Percentiles rank a stretch among this genome's conserved stretches.
phyloP scores from a whole-genome alignment of 2,797 vertebrate genomes.

The Pseudochromis fuscus region DNA sequence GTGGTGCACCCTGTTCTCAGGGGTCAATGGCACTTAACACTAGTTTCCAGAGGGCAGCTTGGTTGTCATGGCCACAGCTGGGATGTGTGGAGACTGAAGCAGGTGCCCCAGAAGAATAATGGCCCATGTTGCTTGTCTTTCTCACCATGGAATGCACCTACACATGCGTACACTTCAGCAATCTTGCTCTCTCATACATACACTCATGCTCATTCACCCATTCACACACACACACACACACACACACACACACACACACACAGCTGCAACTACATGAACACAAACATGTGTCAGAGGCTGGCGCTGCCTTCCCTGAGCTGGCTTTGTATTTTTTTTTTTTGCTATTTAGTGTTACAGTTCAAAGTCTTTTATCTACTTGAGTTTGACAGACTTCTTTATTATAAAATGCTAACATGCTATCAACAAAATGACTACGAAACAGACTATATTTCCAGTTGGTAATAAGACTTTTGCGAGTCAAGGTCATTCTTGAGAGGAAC shows the following conservation, averaged over 20 bases:
- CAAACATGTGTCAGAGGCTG: not conserved
- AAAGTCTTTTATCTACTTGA: not conserved
- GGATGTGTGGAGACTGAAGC: constrained; percentile 50
- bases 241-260: not conserved
- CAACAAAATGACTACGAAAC: constrained; percentile 10
- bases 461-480: constrained; percentile 2
- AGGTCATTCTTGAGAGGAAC: not conserved
- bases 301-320: not conserved
- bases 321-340: no score
- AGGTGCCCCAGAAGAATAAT: constrained; percentile 59
- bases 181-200: not conserved
- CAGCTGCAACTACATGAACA: not conserved
- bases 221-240: not conserved
- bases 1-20: constrained; percentile 45
- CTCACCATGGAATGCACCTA: not conserved
- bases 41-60: constrained; percentile 51
- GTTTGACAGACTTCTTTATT: not conserved
- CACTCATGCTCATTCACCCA: no score
- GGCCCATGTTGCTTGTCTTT: constrained; percentile 20
- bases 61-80: constrained; percentile 74
- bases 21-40: constrained; percentile 55
- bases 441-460: not conserved
- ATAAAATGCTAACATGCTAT: not conserved
- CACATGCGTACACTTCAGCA: not conserved
- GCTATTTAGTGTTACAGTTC: no score